Percentiles rank a stretch among this genome's conserved stretches.
These are phyloP conservation scores for Catostomus latipinnis DNA, from an alignment of 2,797 vertebrate species.

Conservation along the genomic window DNA sequence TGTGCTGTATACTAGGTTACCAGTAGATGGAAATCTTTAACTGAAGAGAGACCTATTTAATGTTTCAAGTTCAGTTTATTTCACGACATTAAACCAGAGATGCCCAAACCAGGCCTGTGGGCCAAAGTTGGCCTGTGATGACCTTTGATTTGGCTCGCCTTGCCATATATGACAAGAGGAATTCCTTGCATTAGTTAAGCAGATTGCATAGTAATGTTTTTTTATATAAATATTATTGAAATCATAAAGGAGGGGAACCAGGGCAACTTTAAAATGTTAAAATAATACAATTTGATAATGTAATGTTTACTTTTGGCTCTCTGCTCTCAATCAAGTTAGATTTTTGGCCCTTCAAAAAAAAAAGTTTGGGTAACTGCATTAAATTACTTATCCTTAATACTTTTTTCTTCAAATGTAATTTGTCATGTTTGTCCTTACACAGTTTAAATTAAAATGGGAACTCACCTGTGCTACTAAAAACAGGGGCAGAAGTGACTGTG, in stretches of 20 bases:
- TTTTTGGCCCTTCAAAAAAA: not conserved
- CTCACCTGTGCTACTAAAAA: constrained; percentile 63
- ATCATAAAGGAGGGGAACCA: too few species aligned
- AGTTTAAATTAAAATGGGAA: not conserved
- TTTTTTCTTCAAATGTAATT: not conserved
- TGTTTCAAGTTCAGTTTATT: not conserved
- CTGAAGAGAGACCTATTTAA: not conserved
- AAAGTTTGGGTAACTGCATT: not conserved
- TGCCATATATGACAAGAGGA: too few species aligned
- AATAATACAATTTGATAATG: too few species aligned
- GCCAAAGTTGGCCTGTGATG: too few species aligned
- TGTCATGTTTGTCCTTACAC: not conserved
- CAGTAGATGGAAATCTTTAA: not conserved
- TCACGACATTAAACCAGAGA: not conserved
- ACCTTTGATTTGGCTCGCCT: too few species aligned
- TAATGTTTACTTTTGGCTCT: too few species aligned
- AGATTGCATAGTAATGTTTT: too few species aligned
- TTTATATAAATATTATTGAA: too few species aligned
- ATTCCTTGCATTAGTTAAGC: too few species aligned
- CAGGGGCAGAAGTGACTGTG: constrained; percentile 43
- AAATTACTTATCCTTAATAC: not conserved
- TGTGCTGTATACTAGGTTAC: not conserved
- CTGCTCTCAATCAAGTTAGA: too few species aligned
- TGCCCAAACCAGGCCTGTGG: not conserved
- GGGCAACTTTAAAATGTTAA: too few species aligned